These are phyloP conservation scores for Chorisops tibialis DNA, from an alignment of 2,888 invertebrate genomes.

Conservation along the genomic window DNA sequence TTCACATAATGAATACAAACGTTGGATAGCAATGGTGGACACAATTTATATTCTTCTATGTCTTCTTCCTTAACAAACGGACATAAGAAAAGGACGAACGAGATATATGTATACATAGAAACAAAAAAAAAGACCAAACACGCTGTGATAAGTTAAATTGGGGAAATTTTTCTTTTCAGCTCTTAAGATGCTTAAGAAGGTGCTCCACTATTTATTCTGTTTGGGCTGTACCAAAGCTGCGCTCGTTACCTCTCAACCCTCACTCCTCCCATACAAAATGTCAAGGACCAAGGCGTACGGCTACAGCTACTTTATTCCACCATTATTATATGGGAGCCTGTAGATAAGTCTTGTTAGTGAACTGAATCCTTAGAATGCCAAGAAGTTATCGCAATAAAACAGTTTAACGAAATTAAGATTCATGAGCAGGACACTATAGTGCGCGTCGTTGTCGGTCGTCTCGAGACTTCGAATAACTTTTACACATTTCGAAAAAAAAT, in stretches of 20 bases:
- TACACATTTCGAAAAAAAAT: slow-evolving; percentile 38
- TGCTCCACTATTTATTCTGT: not conserved
- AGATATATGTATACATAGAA: no score
- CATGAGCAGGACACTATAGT: slow-evolving; percentile 23
- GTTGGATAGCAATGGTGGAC: not conserved
- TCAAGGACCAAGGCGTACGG: not conserved
- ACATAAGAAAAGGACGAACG: not conserved
- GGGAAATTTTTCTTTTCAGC: slow-evolving; percentile 10
- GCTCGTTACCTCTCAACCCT: no score
- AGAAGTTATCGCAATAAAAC: slow-evolving; percentile 31
- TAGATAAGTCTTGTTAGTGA: slow-evolving; percentile 9
- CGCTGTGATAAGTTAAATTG: slow-evolving; percentile 13
- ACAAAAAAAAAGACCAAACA: not conserved
- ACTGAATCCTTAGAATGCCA: not conserved
- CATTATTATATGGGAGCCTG: not conserved
- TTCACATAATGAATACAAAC: not conserved
- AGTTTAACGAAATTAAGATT: slow-evolving; percentile 32
- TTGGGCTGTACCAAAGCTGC: not conserved
- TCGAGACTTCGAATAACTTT: not conserved
- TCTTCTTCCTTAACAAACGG: not conserved
- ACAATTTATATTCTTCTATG: not conserved
- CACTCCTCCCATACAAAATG: no score
- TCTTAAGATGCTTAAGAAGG: not conserved
- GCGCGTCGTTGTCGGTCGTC: no score
- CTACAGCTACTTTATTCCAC: not conserved